phyloP scores from a whole-genome alignment of 2,888 invertebrate genomes.

The Noctuana brunneofusca region DNA sequence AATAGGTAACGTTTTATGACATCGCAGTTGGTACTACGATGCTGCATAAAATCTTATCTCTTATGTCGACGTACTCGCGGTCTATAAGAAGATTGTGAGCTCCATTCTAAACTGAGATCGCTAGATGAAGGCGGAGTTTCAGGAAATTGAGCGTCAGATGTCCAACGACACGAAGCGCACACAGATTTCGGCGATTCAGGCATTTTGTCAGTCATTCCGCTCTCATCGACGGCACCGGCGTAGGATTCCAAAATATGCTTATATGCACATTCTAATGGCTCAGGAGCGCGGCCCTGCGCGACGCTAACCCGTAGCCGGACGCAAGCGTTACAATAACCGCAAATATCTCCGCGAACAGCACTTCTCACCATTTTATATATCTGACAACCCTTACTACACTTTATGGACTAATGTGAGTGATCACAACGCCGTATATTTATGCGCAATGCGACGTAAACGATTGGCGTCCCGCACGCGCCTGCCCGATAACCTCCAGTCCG shows the following conservation, averaged over 20 bases:
- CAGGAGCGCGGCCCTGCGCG: slow-evolving; percentile 71
- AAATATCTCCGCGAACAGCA: slow-evolving; percentile 63
- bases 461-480: slow-evolving; percentile 76
- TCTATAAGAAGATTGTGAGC: slow-evolving; percentile 64
- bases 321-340: slow-evolving; percentile 77
- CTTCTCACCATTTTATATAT: slow-evolving; percentile 65
- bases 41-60: slow-evolving; percentile 53
- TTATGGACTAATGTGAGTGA: slow-evolving; percentile 58
- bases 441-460: slow-evolving; percentile 47
- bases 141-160: slow-evolving; percentile 76
- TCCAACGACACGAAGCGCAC: slow-evolving; percentile 76
- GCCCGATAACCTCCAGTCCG: slow-evolving; percentile 68
- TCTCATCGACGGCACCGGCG: slow-evolving; percentile 43
- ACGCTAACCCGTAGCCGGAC: slow-evolving; percentile 68
- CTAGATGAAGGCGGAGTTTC: slow-evolving; percentile 74
- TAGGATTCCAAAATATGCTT: slow-evolving; percentile 78
- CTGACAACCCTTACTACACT: slow-evolving; percentile 50
- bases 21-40: neutral
- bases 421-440: slow-evolving; percentile 64
- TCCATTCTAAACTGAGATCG: slow-evolving; percentile 76
- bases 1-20: neutral
- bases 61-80: slow-evolving; percentile 67
- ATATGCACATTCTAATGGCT: slow-evolving; percentile 74
- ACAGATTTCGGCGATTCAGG: slow-evolving; percentile 59
- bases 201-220: slow-evolving; percentile 52